phyloP scores from a whole-genome alignment of 2,113 vertebrate genomes.

The Aplodontia rufa region DNA sequence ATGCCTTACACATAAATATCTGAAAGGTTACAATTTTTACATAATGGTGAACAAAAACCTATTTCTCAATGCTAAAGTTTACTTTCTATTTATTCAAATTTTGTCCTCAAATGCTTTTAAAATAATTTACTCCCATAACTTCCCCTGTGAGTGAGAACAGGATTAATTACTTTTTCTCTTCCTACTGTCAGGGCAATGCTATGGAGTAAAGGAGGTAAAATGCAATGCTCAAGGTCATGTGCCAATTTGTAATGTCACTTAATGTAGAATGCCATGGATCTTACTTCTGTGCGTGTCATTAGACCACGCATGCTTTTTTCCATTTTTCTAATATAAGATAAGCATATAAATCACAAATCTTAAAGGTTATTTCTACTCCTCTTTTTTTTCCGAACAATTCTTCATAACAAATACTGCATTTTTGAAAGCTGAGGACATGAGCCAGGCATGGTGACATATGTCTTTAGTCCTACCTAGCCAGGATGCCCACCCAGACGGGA shows the following conservation, averaged over 20 bases:
- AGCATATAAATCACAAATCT: slow-evolving; percentile 44
- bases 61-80: slow-evolving; percentile 42
- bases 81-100: slow-evolving; percentile 33
- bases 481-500: neutral
- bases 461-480: too few species aligned
- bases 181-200: neutral
- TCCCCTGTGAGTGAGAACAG: slow-evolving; percentile 5
- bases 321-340: slow-evolving; percentile 66
- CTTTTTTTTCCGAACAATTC: slow-evolving; percentile 62
- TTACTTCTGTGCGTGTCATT: neutral
- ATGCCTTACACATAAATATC: slow-evolving; percentile 8
- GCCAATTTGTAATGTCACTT: neutral
- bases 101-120: slow-evolving; percentile 35
- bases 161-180: neutral
- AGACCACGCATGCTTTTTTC: slow-evolving; percentile 52
- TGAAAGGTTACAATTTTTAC: slow-evolving; percentile 46
- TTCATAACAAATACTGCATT: slow-evolving; percentile 41
- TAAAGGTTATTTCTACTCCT: slow-evolving; percentile 49
- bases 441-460: too few species aligned
- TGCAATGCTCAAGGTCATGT: neutral
- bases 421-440: slow-evolving; percentile 10
- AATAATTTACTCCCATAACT: neutral
- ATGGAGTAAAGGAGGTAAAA: neutral
- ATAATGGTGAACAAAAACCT: slow-evolving; percentile 45
- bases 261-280: neutral